Conservation (phyloP, 2,797 vertebrate species). For the Leucoraja ocellata region DNA sequence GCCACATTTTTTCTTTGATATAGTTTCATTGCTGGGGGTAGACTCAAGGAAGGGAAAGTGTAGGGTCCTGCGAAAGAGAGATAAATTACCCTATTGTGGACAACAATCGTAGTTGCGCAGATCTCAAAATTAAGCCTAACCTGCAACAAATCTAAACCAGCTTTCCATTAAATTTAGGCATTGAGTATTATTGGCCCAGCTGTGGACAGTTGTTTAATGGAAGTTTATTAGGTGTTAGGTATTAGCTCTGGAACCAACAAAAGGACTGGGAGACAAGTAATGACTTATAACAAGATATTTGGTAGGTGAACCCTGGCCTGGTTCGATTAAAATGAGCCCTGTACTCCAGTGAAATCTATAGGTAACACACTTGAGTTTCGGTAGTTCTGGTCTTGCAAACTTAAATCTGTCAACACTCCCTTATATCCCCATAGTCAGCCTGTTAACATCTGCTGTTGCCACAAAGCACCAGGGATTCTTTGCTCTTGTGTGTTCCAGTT, state of each 20-base stretch:
- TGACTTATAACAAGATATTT: conserved; percentile 26
- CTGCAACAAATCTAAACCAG: background rate
- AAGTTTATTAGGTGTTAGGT: conserved; percentile 12
- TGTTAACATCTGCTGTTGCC: conserved; percentile 53
- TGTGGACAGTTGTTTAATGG: background rate
- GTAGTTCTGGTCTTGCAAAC: conserved; percentile 40
- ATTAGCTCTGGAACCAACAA: conserved; percentile 12
- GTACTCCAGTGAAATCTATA: conserved; percentile 39
- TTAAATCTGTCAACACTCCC: conserved; percentile 39
- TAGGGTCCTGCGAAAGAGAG: background rate
- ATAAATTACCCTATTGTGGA: background rate
- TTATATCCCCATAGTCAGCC: conserved; percentile 45
- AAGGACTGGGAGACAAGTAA: background rate
- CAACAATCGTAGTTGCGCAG: background rate
- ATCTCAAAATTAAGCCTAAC: background rate
- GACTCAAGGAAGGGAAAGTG: background rate
- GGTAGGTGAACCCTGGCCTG: background rate
- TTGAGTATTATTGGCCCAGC: background rate
- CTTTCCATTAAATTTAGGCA: background rate
- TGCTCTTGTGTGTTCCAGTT: conserved; percentile 52
- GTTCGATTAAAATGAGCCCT: background rate
- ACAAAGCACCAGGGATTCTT: conserved; percentile 51
- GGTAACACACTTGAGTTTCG: conserved; percentile 41
- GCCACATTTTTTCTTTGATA: background rate
- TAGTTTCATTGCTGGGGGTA: background rate